These are phyloP conservation scores for Thamnaconus septentrionalis DNA, from an alignment of 2,113 vertebrate species.

Conservation along the genomic window DNA sequence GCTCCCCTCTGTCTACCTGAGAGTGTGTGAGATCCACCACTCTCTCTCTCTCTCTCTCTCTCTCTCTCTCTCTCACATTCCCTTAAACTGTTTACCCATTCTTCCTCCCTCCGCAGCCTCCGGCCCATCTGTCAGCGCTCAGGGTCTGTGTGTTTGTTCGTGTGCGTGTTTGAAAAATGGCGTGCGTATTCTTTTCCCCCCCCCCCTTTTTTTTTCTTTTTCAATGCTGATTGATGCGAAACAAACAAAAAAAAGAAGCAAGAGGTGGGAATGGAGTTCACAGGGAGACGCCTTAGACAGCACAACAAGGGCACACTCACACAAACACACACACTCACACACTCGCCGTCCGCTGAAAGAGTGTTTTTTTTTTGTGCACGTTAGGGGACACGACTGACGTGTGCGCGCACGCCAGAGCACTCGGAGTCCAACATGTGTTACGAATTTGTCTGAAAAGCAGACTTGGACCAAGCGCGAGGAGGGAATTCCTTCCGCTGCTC, in stretches of 20 bases:
- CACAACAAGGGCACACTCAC: neutral
- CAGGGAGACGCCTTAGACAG: constrained; percentile 14
- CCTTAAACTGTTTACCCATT: constrained; percentile 33
- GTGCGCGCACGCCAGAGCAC: neutral
- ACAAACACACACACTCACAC: constrained; percentile 4
- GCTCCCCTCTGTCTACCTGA: constrained; percentile 2
- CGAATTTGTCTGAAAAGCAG: constrained; percentile 53
- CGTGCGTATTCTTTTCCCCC: no score
- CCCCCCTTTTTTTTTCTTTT: no score
- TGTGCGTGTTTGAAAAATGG: no score
- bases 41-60: constrained; percentile 3
- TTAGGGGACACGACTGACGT: no score
- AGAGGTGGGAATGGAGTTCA: neutral
- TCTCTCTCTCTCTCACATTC: no score
- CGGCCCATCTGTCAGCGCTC: constrained; percentile 31
- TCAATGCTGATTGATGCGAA: no score
- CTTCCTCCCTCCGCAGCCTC: constrained; percentile 26
- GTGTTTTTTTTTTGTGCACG: no score
- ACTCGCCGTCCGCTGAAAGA: no score
- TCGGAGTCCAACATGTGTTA: constrained; percentile 53
- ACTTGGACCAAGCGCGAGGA: constrained; percentile 55
- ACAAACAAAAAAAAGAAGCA: no score
- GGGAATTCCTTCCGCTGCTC: constrained; percentile 72
- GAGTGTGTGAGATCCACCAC: neutral
- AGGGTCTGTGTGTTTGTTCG: no score